phyloP scores from a whole-genome alignment of 1,140 invertebrate genomes.

The Pseudomyrmex cubaensis region DNA sequence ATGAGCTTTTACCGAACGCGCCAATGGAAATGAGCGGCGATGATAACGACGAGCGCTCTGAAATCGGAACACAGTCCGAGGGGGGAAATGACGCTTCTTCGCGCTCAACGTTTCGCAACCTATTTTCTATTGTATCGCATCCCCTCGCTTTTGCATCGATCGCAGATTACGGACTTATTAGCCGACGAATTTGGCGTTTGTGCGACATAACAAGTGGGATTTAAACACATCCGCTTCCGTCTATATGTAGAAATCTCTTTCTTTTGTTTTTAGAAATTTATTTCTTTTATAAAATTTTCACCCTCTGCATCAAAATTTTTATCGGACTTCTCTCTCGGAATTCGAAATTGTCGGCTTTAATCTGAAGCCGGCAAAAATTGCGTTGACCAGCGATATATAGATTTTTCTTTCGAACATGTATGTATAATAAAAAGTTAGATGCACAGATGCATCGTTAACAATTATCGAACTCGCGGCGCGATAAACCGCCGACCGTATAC shows the following conservation, averaged over 20 bases:
- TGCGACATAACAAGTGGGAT: not conserved
- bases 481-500: slow-evolving; percentile 51
- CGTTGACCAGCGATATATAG: too few relatives aligned
- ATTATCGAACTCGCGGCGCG: slow-evolving; percentile 49
- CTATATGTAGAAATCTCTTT: not conserved
- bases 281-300: not conserved
- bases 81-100: slow-evolving; percentile 57
- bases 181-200: not conserved
- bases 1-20: slow-evolving; percentile 55
- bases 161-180: not conserved
- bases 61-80: slow-evolving; percentile 52
- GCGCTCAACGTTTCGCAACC: slow-evolving; percentile 48
- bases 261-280: not conserved
- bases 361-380: too few relatives aligned
- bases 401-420: not conserved
- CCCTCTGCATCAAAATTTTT: not conserved
- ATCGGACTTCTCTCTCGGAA: not conserved
- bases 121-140: slow-evolving; percentile 30
- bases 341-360: not conserved
- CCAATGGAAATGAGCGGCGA: slow-evolving; percentile 38
- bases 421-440: slow-evolving; percentile 12
- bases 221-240: not conserved
- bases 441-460: slow-evolving; percentile 20
- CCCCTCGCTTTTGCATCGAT: not conserved
- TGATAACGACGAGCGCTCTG: not conserved